These are phyloP conservation scores for Xyrichtys novacula DNA, from an alignment of 2,797 vertebrate genomes.

Conservation along the genomic window DNA sequence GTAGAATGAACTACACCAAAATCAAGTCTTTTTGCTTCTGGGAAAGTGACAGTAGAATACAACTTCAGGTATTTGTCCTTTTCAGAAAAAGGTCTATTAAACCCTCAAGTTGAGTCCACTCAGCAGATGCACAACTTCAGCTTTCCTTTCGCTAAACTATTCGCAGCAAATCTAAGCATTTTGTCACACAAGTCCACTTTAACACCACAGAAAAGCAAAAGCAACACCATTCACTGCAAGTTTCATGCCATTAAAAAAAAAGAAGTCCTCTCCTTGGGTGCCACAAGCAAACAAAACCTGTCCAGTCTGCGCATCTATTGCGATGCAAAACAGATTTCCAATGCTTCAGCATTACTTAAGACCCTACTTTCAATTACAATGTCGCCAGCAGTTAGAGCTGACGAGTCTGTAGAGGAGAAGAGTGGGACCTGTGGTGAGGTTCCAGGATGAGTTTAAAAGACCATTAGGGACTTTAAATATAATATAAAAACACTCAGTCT, in stretches of 20 bases:
- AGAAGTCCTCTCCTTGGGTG: slow-evolving; percentile 69
- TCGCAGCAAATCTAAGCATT: slow-evolving; percentile 36
- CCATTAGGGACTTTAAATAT: slow-evolving; percentile 66
- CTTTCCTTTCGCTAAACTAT: slow-evolving; percentile 24
- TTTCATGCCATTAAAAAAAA: slow-evolving; percentile 71
- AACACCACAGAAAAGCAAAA: slow-evolving; percentile 61
- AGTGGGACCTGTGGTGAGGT: slow-evolving; percentile 74
- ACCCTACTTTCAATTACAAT: slow-evolving; percentile 84
- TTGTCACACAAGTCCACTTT: slow-evolving; percentile 40
- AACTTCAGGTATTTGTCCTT: slow-evolving; percentile 12
- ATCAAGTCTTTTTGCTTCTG: background rate
- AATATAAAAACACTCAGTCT: slow-evolving; percentile 49
- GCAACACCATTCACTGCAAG: slow-evolving; percentile 66
- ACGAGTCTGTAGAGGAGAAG: slow-evolving; percentile 63
- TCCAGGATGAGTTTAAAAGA: slow-evolving; percentile 61
- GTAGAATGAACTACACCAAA: background rate
- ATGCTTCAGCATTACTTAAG: slow-evolving; percentile 76
- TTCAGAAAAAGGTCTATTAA: slow-evolving; percentile 13
- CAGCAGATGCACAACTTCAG: slow-evolving; percentile 35
- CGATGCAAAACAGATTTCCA: slow-evolving; percentile 81
- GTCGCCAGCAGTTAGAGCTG: slow-evolving; percentile 76
- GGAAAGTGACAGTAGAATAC: background rate
- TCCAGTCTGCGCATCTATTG: slow-evolving; percentile 77
- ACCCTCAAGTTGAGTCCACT: slow-evolving; percentile 30
- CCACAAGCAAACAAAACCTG: slow-evolving; percentile 79